Base-by-base conservation (phyloP, 2,888 invertebrate genomes). In the Trichopria drosophilae region DNA sequence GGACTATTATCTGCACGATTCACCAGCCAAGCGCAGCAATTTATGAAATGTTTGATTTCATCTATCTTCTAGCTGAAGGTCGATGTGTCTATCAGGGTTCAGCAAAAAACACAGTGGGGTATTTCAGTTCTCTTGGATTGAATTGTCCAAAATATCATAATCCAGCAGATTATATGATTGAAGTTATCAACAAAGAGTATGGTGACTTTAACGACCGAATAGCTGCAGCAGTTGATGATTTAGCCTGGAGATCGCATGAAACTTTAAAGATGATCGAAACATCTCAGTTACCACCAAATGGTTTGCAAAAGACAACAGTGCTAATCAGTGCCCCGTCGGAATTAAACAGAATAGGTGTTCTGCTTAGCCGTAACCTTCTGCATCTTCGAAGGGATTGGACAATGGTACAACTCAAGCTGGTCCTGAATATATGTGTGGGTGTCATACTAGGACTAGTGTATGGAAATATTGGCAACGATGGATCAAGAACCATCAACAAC, bases 71-170 rank as follows among this genome's bases (percentile, higher is more conserved):
- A 60, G 88, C 92, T 0, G 85, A 87, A 36, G 97, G 97, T 6
- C 81, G 83, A 66, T 95, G 94, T 72, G 84, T 95, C 42, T 97
- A 92, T 76, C 84, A 90, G 66, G 96, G 96, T 1, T 79, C 87
- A 0, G 85, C 90, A n/a, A 78, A 75, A 3, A 86, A 88, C 62
- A 86, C 95, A 0, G 85, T 97, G 1, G 81, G 86, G 0, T 95
- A 89, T 75, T 80, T 97, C 26, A 81, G 84, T n/a, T 80, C 82
- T 0, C 73, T 88, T 7, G 89, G 88, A 1, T 81, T 95, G 0
- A 81, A 87, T n/a, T 97, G 97, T 72, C 97, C 97, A 0, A 83
- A 86, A 61, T 97, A 94, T 75, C 94, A 97, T 78, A 97, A 96
- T 77, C 95, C 96, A 0, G 95, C 97, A 1, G 97, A 97, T 78